Conservation (phyloP, 2,888 invertebrate genomes). For the Stenoptilia bipunctidactyla region DNA sequence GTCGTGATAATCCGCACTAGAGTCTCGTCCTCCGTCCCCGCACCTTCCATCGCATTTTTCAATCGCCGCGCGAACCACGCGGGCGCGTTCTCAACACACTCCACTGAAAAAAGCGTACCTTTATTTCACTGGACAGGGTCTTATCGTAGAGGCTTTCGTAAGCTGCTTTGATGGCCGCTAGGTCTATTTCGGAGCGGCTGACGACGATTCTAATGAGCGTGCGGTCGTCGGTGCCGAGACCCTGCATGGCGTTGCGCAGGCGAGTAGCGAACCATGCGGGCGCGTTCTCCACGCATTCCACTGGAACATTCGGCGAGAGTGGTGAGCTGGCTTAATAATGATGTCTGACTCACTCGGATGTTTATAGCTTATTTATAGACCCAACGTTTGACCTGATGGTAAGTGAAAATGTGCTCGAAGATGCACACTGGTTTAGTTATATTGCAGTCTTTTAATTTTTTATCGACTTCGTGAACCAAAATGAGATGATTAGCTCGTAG, state of each 20-base stretch:
- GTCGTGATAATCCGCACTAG: conserved; percentile 77
- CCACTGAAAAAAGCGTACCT: conserved; percentile 75
- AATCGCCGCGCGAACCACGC: conserved; percentile 79
- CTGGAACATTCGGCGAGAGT: conserved; percentile 49
- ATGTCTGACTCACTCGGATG: no score
- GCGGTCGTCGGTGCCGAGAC: conserved; percentile 79
- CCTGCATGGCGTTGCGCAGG: conserved; percentile 76
- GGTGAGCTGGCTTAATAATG: no score
- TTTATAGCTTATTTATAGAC: no score
- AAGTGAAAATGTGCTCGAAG: no score
- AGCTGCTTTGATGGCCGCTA: conserved; percentile 77
- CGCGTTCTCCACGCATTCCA: conserved; percentile 77
- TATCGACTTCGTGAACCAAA: no score
- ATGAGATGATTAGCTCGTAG: no score
- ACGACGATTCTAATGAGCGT: conserved; percentile 80
- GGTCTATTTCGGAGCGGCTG: conserved; percentile 77
- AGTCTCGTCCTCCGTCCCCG: conserved; percentile 78
- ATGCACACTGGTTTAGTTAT: no score
- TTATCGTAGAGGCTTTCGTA: conserved; percentile 79
- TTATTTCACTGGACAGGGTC: conserved; percentile 74
- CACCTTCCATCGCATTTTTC: conserved; percentile 75
- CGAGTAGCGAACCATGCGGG: conserved; percentile 78
- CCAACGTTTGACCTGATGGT: no score
- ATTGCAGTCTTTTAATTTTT: no score
- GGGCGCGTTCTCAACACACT: conserved; percentile 77